phyloP scores from a whole-genome alignment of 2,113 vertebrate genomes.

The Lepus europaeus region DNA sequence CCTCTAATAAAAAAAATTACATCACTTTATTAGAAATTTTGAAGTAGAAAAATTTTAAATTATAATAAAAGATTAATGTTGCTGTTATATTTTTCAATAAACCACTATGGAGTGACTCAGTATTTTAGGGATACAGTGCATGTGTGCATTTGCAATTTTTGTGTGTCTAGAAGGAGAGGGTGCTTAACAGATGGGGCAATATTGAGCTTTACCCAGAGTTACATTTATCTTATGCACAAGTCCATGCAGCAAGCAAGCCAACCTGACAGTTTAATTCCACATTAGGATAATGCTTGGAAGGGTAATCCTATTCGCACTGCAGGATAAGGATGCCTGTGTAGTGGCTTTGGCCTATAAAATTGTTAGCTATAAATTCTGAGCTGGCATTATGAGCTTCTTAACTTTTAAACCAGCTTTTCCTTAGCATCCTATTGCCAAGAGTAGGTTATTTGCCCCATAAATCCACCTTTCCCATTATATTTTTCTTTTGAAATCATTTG shows the following conservation, averaged over 20 bases:
- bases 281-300: slow-evolving; percentile 85
- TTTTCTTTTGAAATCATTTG: slow-evolving; percentile 64
- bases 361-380: slow-evolving; percentile 87
- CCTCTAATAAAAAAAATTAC: too few species aligned
- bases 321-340: slow-evolving; percentile 82
- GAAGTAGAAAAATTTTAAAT: not conserved
- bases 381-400: slow-evolving; percentile 84
- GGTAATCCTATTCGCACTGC: slow-evolving; percentile 86
- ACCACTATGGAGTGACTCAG: not conserved
- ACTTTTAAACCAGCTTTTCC: slow-evolving; percentile 85
- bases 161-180: slow-evolving; percentile 63
- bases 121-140: not conserved
- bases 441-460: slow-evolving; percentile 73
- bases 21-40: not conserved
- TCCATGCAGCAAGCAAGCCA: slow-evolving; percentile 76
- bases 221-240: slow-evolving; percentile 75
- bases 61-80: not conserved
- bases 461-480: slow-evolving; percentile 60
- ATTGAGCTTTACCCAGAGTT: slow-evolving; percentile 77
- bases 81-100: not conserved
- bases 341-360: slow-evolving; percentile 86
- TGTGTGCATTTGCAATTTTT: slow-evolving; percentile 36
- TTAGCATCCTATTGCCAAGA: slow-evolving; percentile 77
- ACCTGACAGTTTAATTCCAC: slow-evolving; percentile 87
- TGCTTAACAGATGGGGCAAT: slow-evolving; percentile 73